Conservation (phyloP, 2,113 vertebrate genomes). For the Chionis minor region DNA sequence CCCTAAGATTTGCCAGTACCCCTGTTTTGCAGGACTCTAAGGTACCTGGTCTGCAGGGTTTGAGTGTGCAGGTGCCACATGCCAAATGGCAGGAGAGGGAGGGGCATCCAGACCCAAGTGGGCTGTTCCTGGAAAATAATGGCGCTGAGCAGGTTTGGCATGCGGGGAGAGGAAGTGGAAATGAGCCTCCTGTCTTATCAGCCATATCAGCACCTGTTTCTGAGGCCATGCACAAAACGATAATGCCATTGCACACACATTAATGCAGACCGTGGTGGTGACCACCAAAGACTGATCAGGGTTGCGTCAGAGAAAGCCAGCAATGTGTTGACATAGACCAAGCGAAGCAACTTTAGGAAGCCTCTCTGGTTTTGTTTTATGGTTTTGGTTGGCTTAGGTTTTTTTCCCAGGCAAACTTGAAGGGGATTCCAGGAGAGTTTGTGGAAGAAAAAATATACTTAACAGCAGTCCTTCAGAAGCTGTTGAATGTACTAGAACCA, state of each 20-base stretch:
- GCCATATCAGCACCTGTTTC: not conserved
- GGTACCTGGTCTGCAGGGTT: accelerated
- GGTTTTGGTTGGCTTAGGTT: not conserved
- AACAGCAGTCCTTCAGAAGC: not conserved
- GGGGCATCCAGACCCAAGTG: not conserved
- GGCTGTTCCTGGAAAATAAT: not conserved
- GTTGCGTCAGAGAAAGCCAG: not conserved
- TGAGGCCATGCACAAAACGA: not conserved
- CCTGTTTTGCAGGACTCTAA: not conserved
- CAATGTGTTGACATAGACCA: not conserved
- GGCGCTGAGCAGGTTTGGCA: not conserved
- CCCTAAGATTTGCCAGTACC: not conserved
- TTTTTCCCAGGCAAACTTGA: not conserved
- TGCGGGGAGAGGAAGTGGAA: not conserved
- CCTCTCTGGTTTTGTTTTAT: not conserved
- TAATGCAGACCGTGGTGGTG: not conserved
- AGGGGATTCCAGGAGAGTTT: not conserved
- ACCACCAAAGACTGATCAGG: not conserved
- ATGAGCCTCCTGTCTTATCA: not conserved
- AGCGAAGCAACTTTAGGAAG: not conserved
- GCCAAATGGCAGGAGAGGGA: not conserved
- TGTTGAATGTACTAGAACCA: not conserved
- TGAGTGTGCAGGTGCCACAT: not conserved
- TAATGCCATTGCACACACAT: accelerated
- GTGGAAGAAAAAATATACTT: not conserved